Evolutionary conservation across 2,888 invertebrate species (phyloP), one percentile per base, ranked within the genome.

Genomic region (Agriopis aurantiaria): DNA sequence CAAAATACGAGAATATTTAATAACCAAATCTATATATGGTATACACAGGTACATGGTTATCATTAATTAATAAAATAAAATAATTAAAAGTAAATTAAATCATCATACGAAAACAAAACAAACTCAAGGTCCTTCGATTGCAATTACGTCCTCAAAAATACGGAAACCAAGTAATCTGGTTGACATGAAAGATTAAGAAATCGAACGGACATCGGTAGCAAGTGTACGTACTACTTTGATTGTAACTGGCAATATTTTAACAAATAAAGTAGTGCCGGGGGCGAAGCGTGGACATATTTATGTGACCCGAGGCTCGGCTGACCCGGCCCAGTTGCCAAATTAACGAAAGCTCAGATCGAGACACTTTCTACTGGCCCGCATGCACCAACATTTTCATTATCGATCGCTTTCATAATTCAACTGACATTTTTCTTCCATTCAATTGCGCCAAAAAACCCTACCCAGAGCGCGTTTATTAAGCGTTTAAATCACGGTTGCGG

Each of bases 391-490:
- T 91, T 92, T 92, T 91, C 91, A 89, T 89, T 92, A 92, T 91
- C 89, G 92, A 92, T 92, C 90, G 90, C 91, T 90, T 91, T 91
- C 89, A 93, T 92, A 92, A 92, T 91, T 90, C 88, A 91, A 88
- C 91, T 91, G 93, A 91, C 91, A 90, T 93, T 92, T 92, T 91
- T 90, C 89, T 88, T 89, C 83, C 92, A 89, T 88, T 87, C 87
- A 90, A 90, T 88, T 88, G 86, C 85, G 85, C 51, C 59, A 45
- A 66, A 84, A 84, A 84, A 84, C 81, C 53, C n/a, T 45, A 75
- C 79, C 77, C 78, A 79, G 78, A 76, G 78, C 75, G 74, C 80
- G 79, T 80, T 83, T 83, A 83, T 81, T 83, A 43, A 48, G n/a
- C 80, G 74, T 80, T 84, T 83, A 82, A 84, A 85, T 85, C 78